Evolutionary conservation across 2,888 invertebrate genomes (phyloP).

Genomic region (Acanthacorydalis orientalis): DNA sequence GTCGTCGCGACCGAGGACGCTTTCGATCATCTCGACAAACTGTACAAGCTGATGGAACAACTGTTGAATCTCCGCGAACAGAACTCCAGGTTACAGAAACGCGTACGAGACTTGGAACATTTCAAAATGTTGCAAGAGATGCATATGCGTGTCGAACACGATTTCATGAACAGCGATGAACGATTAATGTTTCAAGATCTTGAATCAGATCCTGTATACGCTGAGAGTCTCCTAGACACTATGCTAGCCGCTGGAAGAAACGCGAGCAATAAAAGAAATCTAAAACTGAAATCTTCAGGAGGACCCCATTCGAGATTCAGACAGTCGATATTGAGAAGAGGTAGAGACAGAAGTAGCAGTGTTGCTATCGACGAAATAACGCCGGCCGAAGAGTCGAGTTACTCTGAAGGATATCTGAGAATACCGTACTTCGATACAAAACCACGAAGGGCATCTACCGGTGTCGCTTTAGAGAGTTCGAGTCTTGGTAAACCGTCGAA

Average conservation of each 20-base stretch:
- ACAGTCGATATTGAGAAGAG: constrained; percentile 33
- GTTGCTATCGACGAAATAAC: constrained; percentile 40
- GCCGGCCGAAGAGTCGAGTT: constrained; percentile 7
- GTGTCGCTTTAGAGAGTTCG: not conserved
- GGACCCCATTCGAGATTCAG: constrained; percentile 18
- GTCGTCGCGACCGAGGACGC: constrained; percentile 44
- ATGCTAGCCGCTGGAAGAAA: constrained; percentile 37
- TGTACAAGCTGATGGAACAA: constrained; percentile 62
- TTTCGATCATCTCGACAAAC: constrained; percentile 63
- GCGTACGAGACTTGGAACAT: constrained; percentile 56
- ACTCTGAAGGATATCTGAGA: not conserved
- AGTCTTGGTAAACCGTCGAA: constrained; percentile 28
- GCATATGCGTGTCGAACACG: constrained; percentile 29
- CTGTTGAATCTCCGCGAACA: constrained; percentile 54
- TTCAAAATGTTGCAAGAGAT: constrained; percentile 45
- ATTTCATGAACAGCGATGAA: constrained; percentile 13
- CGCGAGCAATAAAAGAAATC: constrained; percentile 28
- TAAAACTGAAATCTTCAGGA: constrained; percentile 12
- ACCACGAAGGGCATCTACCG: constrained; percentile 5
- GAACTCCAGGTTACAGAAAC: constrained; percentile 46
- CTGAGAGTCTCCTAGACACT: constrained; percentile 44
- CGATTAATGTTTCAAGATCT: constrained; percentile 37
- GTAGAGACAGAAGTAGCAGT: constrained; percentile 39
- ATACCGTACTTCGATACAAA: constrained; percentile 1
- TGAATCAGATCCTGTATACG: constrained; percentile 43